phyloP scores from a whole-genome alignment of 2,888 invertebrate genomes.

The Girardia tigrina region DNA sequence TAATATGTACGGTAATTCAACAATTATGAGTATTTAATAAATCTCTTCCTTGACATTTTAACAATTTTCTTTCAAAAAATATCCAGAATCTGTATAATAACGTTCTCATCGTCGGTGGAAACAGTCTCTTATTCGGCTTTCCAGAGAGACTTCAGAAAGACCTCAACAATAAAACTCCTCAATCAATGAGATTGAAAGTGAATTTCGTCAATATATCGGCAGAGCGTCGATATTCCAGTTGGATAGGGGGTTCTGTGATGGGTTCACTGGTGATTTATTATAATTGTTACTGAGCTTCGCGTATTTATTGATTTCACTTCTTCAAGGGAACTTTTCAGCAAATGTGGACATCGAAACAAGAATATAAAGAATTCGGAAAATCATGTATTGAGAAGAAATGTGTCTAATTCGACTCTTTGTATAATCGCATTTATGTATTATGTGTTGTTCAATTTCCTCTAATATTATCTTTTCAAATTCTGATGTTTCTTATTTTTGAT shows the following conservation, averaged over 20 bases:
- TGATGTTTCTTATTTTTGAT: too few species aligned
- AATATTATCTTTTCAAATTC: too few species aligned
- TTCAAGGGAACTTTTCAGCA: slow-evolving; percentile 83
- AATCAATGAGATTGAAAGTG: slow-evolving; percentile 78
- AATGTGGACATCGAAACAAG: slow-evolving; percentile 98
- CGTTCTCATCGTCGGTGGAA: slow-evolving; percentile 86
- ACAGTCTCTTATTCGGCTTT: slow-evolving; percentile 78
- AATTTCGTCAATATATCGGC: slow-evolving; percentile 53
- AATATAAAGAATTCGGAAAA: slow-evolving; percentile 94
- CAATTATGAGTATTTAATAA: too few species aligned
- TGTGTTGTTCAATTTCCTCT: not conserved
- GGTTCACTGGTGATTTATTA: slow-evolving; percentile 62
- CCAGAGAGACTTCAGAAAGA: slow-evolving; percentile 78
- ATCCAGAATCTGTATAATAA: slow-evolving; percentile 69
- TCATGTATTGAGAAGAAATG: slow-evolving; percentile 84
- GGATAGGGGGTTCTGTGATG: slow-evolving; percentile 95
- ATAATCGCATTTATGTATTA: not conserved
- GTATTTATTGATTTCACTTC: slow-evolving; percentile 27
- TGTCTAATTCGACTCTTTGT: not conserved
- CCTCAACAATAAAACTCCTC: slow-evolving; percentile 70
- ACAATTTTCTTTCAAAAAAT: too few species aligned
- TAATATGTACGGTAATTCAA: too few species aligned
- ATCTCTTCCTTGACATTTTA: too few species aligned
- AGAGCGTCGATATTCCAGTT: slow-evolving; percentile 83
- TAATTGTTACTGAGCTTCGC: slow-evolving; percentile 24